Evolutionary conservation across 1,140 invertebrate species (phyloP), one percentile per base, ranked within the genome.

Genomic region (Diabrotica virgifera): DNA sequence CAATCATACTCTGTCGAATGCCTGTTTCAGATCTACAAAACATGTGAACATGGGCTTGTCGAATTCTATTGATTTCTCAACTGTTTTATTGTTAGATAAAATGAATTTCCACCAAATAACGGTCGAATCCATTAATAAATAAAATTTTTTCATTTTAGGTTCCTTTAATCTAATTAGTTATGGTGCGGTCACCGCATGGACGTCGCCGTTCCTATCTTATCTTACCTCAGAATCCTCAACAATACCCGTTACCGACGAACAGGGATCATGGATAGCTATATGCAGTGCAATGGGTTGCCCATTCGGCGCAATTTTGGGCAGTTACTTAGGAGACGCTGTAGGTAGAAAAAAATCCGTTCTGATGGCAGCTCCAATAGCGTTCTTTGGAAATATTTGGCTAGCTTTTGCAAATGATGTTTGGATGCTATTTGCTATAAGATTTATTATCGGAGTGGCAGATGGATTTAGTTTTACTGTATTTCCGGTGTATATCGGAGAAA

Each of bases 401-500:
- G 82, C 85, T 70, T 68, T 83, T 53, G 80, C 82, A 2, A 72
- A 76, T 52, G 80, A 80, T 9, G 76, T 84, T 0, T 55, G 71
- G 0, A 80, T 78, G 35, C 46, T 71, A 5, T 59, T 54, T 10
- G 51, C 55, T 3, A 74, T 80, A 91, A 63, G 83, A 66, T 65
- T 82, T 5, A 78, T 85, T 63, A 79, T 83, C 5, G 89, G 88
- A 50, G 77, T 91, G 2, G 84, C 87, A 0, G 83, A 90, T 59
- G 87, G 87, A 7, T 85, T 86, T 46, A 81, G 85, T 5, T 87
- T 86, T 62, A 84, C 86, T 11, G 80, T 81, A 8, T 84, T 85
- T n/a, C 85, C 87, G 0, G 83, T 89, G 74, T 89, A 86, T 71
- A 77, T 90, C 36, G 83, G 85, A 59, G 86, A 89, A 80, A 83